Evolutionary conservation across 2,888 invertebrate species (phyloP), one percentile per base, ranked within the genome.

Genomic region (Tenthredo mesomela): DNA sequence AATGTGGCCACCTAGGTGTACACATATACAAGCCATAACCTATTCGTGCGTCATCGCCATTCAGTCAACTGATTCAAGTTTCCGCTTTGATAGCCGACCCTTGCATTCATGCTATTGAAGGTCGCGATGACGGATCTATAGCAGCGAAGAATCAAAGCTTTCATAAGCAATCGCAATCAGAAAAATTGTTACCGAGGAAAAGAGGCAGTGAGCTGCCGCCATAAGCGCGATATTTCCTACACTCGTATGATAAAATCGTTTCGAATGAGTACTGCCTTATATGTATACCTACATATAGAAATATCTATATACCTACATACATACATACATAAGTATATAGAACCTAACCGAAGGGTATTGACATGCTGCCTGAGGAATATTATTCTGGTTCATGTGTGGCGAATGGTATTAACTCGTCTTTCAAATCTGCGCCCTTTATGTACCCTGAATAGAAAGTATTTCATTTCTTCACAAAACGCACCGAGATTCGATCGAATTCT

Each of bases 41-140:
- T 21, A 80, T 40, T 80, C 80, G 37, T 80, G 80, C 61, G 80
- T 85, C 87, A 86, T 86, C 85, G 82, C 86, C 86, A 86, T 88
- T 87, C 88, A 88, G 73, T 87, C 89, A 86, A 85, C 83, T 87
- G 87, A 89, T 88, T 88, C 87, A 86, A 86, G 86, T 86, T 86
- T 87, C 84, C 86, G 61, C 85, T 86, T 87, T 88, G 86, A 88
- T 86, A 86, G 25, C 37, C 40, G 58, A 61, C 80, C 58, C 80
- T 37, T 40, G 61, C 61, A 80, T 80, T 80, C 80, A 80, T 58
- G 61, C 37, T 40, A 61, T 80, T 37, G 80, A 80, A 80, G 80
- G 80, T 80, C 80, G 61, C 61, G 80, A 80, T 80, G 80, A 80
- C 80, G 80, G 80, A 80, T 80, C 80, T 80, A 61, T 80, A 80